Percentiles rank a stretch among this genome's conserved stretches.
Conservation (phyloP, 2,113 vertebrate species). For the Oreamnos americanus region DNA sequence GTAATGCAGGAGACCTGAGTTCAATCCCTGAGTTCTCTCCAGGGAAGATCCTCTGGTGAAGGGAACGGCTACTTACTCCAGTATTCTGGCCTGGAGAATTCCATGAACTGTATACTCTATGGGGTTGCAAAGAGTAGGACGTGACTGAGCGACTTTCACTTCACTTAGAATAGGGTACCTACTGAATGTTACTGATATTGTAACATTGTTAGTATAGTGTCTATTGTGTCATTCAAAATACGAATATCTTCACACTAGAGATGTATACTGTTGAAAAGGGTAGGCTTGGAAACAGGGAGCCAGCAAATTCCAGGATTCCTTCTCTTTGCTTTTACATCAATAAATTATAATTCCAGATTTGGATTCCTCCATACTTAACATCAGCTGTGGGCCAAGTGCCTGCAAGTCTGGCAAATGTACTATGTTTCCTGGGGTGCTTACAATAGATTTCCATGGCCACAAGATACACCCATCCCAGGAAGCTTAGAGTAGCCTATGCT, state of each 20-base stretch:
- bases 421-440: background rate
- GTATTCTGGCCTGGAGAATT: background rate
- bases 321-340: background rate
- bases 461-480: background rate
- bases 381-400: background rate
- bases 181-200: background rate
- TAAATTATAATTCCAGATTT: background rate
- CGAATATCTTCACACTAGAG: background rate
- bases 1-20: fast-evolving
- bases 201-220: background rate
- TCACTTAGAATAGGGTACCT: background rate
- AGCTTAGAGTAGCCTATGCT: background rate
- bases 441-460: background rate
- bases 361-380: background rate
- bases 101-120: background rate
- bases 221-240: background rate
- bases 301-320: background rate
- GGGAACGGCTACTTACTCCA: background rate
- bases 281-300: background rate
- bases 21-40: background rate
- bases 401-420: background rate
- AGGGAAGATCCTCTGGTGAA: background rate
- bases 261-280: background rate
- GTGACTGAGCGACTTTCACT: background rate
- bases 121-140: background rate